These are phyloP conservation scores for Zaprionus capensis DNA, from an alignment of 1,140 invertebrate species.

Conservation along the genomic window DNA sequence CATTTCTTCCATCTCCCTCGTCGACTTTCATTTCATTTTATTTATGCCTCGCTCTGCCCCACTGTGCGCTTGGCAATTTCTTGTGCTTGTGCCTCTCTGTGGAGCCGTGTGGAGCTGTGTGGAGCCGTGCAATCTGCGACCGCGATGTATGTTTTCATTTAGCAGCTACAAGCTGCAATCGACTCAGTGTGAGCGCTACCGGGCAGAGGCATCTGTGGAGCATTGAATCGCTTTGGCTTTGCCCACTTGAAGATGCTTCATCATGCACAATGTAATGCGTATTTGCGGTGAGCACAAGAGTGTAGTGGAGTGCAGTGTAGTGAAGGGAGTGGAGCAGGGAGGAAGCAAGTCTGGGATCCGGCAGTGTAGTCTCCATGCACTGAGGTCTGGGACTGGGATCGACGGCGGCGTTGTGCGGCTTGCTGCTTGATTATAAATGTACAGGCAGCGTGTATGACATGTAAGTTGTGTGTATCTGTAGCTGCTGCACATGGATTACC, in stretches of 20 bases:
- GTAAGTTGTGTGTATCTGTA: constrained; percentile 58
- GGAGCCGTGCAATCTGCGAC: constrained; percentile 49
- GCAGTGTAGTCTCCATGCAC: background rate
- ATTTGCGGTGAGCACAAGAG: constrained; percentile 27
- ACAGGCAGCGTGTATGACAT: constrained; percentile 72
- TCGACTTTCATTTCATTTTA: constrained; percentile 16
- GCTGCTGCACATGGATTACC: constrained; percentile 37
- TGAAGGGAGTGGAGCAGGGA: too few species aligned
- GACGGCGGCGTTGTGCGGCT: constrained; percentile 48
- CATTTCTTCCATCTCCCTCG: constrained; percentile 16
- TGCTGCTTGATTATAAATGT: constrained; percentile 79
- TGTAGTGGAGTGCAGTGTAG: too few species aligned
- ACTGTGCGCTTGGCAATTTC: constrained; percentile 48
- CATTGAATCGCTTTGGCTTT: constrained; percentile 49
- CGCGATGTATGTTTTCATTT: constrained; percentile 79
- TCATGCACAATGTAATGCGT: constrained; percentile 64
- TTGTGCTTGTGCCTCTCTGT: constrained; percentile 1
- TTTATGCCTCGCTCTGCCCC: constrained; percentile 8
- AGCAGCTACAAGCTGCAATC: constrained; percentile 65
- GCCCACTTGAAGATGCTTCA: constrained; percentile 73
- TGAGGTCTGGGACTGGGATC: background rate
- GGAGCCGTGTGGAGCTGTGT: constrained; percentile 19
- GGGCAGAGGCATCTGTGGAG: constrained; percentile 40
- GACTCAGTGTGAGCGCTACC: constrained; percentile 51
- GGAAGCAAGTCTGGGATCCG: background rate